phyloP scores from a whole-genome alignment of 2,797 vertebrate species.

The Nannoperca obscura region DNA sequence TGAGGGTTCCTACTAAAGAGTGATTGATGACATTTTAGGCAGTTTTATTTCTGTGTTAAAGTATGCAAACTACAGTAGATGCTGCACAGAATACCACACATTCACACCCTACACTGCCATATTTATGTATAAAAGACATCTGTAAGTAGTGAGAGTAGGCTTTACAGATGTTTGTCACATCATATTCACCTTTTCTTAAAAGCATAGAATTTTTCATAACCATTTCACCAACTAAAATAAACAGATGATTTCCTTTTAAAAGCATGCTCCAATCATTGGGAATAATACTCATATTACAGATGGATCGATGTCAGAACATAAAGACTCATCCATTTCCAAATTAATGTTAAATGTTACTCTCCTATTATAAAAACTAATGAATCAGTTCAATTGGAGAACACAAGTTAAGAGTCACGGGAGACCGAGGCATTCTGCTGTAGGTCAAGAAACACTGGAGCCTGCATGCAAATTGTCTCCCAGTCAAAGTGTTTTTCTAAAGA shows the following conservation, averaged over 20 bases:
- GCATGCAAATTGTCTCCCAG: slow-evolving; percentile 7
- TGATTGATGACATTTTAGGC: slow-evolving; percentile 5
- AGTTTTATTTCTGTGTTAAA: slow-evolving; percentile 5
- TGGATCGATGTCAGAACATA: slow-evolving; percentile 37
- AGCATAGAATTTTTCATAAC: not conserved
- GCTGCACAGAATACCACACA: not conserved
- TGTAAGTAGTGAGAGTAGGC: too few species aligned
- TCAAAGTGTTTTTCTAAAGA: slow-evolving; percentile 5
- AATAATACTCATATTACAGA: slow-evolving; percentile 21
- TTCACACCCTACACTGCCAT: not conserved
- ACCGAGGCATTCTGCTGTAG: slow-evolving; percentile 3
- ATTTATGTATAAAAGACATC: not conserved
- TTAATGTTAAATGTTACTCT: slow-evolving; percentile 12
- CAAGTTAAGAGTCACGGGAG: not conserved
- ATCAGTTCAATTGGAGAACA: not conserved
- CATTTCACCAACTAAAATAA: not conserved
- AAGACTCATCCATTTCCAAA: slow-evolving; percentile 17
- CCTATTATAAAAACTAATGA: not conserved
- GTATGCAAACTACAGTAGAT: not conserved
- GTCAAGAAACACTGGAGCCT: slow-evolving; percentile 12
- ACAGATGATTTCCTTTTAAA: not conserved
- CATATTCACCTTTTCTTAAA: not conserved
- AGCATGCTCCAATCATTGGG: not conserved
- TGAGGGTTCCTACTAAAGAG: not conserved
- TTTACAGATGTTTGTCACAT: not conserved